Evolutionary conservation across 2,113 vertebrate species (phyloP).

Genomic region (Grus americana): DNA sequence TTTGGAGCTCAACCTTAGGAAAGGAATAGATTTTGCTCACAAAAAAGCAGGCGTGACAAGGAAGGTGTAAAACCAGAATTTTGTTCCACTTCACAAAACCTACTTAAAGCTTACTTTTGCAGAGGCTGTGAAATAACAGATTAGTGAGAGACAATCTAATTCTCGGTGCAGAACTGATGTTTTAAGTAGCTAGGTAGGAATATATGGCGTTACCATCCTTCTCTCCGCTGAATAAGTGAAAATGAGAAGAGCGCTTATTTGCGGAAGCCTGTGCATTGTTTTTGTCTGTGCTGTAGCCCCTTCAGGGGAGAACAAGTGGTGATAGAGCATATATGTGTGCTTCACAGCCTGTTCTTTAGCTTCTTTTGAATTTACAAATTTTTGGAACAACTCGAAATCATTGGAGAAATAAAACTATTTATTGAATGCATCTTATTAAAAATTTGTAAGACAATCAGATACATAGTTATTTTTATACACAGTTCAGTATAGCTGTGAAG

Average conservation of each 20-base stretch:
- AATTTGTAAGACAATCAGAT: background rate
- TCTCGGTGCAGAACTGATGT: background rate
- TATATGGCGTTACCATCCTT: fast-evolving
- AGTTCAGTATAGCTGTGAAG: background rate
- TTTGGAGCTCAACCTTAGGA: background rate
- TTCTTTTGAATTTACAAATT: background rate
- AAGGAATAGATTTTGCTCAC: background rate
- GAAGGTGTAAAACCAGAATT: background rate
- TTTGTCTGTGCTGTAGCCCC: background rate
- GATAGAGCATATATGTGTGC: background rate
- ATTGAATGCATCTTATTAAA: background rate
- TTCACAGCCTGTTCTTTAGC: background rate
- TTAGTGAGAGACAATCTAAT: background rate
- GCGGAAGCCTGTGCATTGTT: background rate
- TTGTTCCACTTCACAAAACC: background rate
- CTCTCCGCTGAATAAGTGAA: background rate
- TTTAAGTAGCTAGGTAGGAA: background rate
- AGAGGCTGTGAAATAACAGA: background rate
- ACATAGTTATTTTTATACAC: background rate
- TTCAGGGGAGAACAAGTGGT: background rate
- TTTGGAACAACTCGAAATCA: background rate
- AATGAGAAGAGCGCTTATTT: background rate
- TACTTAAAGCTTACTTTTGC: background rate
- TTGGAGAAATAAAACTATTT: background rate
- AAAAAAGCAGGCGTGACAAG: background rate